A percentile compares a stretch with the other conserved stretches of the same genome.
Conservation (phyloP, 2,113 vertebrate genomes). For the Xenopus borealis region DNA sequence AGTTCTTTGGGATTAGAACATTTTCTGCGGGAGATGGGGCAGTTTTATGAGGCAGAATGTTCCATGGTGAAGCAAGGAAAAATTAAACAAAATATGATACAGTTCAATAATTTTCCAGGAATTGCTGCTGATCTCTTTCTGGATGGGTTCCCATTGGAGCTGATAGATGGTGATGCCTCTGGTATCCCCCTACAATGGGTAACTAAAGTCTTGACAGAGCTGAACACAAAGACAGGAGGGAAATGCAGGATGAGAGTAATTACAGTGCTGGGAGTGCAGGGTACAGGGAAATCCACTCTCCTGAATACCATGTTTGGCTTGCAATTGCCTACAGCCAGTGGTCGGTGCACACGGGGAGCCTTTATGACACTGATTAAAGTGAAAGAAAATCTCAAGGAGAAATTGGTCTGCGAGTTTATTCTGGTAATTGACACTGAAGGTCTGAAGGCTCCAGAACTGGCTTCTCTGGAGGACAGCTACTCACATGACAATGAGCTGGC, state of each 20-base stretch:
- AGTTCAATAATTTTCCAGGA: constrained; percentile 32
- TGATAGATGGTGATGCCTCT: constrained; percentile 71
- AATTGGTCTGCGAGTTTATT: constrained; percentile 71
- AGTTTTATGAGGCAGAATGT: constrained; percentile 69
- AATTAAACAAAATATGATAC: background rate
- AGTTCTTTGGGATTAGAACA: constrained; percentile 70
- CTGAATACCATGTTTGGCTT: constrained; percentile 77
- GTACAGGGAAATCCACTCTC: constrained; percentile 75
- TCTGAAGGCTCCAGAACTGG: constrained; percentile 41
- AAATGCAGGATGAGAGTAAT: constrained; percentile 63
- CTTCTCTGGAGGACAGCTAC: constrained; percentile 56
- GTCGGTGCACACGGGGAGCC: constrained; percentile 62
- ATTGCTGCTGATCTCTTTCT: constrained; percentile 61
- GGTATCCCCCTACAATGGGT: constrained; percentile 73
- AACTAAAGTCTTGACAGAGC: constrained; percentile 60
- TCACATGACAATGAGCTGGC: constrained; percentile 60
- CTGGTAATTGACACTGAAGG: constrained; percentile 70
- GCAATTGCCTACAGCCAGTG: constrained; percentile 62
- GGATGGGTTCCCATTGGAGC: constrained; percentile 70
- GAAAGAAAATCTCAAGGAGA: constrained; percentile 58
- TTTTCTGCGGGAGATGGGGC: constrained; percentile 75
- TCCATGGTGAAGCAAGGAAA: constrained; percentile 43
- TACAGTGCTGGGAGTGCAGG: constrained; percentile 71
- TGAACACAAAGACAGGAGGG: constrained; percentile 57
- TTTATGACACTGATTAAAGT: constrained; percentile 64